Evolutionary conservation across 2,797 vertebrate species (phyloP), one percentile per base, ranked within the genome.

Genomic region (Pipistrellus pygmaeus): DNA sequence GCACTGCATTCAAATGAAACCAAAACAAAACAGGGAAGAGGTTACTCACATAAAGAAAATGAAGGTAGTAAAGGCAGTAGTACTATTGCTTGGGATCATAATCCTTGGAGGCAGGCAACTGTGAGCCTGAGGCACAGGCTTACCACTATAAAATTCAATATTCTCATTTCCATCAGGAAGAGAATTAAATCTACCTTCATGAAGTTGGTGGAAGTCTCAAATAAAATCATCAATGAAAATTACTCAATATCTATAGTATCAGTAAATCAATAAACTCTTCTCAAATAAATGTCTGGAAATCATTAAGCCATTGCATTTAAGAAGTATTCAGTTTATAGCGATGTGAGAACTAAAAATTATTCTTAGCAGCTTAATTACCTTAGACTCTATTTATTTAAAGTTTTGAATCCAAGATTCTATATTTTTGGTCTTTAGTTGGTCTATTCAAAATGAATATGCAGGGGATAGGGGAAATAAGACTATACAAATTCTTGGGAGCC

Each of bases 1-100:
- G 97, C 64, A 68, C 98, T 98, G 96, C 17, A 93, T 95, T 75
- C 32, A 6, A 93, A 87, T 88, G 38, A 51, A 78, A 75, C 85
- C 10, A 66, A 82, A 69, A 62, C 44, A 71, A 17, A 41, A 44
- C 18, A 68, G n/a, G 18, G 27, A 69, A 71, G 77, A 1, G 3
- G 3, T 77, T 57, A 85, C 13, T 75, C 25, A 30, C 21, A 25
- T 11, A 15, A 64, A 30, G 64, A 87, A 55, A 73, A 57, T 17
- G 2, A 68, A 73, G 6, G 23, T 5, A 0, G 13, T 30, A 32
- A 90, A 57, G 10, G 66, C 1, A 3, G 12, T 0, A 4, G 11
- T 20, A 5, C 7, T 27, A 20, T 62, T n/a, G 15, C 53, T 92
- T 60, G 81, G 81, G 41, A 48, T 78, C 41, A 32, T 10, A 57